These are phyloP conservation scores for Forbesichthys agassizii DNA, from an alignment of 2,113 vertebrate species.

Conservation along the genomic window DNA sequence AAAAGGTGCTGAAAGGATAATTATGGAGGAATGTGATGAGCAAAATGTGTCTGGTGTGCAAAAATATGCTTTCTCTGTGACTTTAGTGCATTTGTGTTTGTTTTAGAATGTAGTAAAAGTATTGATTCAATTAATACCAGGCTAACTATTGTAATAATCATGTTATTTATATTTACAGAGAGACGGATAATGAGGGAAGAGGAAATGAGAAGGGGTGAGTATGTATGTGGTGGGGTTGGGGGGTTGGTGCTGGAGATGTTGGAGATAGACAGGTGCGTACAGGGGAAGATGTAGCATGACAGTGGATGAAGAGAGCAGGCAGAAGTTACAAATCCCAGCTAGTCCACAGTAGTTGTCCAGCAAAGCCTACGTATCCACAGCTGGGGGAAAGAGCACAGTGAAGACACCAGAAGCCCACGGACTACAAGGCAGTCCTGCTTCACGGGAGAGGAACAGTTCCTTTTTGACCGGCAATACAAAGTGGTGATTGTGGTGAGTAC, in stretches of 20 bases:
- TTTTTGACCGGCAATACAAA: conserved; percentile 36
- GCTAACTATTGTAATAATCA: conserved; percentile 57
- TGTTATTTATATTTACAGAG: conserved; percentile 71
- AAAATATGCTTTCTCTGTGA: too few relatives aligned
- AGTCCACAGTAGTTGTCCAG: conserved; percentile 26
- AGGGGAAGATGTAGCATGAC: conserved; percentile 40
- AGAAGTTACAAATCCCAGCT: conserved; percentile 43
- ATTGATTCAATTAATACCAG: conserved; percentile 39
- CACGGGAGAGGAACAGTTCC: conserved; percentile 32
- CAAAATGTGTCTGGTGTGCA: too few relatives aligned
- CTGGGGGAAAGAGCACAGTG: conserved; percentile 10
- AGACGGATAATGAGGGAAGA: conserved; percentile 44
- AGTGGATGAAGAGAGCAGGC: conserved; percentile 33
- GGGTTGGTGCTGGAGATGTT: conserved; percentile 43
- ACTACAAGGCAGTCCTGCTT: conserved; percentile 11
- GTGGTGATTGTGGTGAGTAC: conserved; percentile 44
- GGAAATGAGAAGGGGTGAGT: conserved; percentile 68
- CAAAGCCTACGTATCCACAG: background rate
- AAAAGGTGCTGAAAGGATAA: too few relatives aligned
- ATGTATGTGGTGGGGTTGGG: conserved; percentile 39
- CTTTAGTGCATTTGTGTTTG: background rate
- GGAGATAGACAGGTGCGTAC: conserved; percentile 54
- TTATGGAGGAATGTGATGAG: too few relatives aligned
- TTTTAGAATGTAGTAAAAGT: conserved; percentile 15
- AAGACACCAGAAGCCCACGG: conserved; percentile 13